Evolutionary conservation across 2,113 vertebrate species (phyloP).

Genomic region (Pseudolaguvia tuberculata): DNA sequence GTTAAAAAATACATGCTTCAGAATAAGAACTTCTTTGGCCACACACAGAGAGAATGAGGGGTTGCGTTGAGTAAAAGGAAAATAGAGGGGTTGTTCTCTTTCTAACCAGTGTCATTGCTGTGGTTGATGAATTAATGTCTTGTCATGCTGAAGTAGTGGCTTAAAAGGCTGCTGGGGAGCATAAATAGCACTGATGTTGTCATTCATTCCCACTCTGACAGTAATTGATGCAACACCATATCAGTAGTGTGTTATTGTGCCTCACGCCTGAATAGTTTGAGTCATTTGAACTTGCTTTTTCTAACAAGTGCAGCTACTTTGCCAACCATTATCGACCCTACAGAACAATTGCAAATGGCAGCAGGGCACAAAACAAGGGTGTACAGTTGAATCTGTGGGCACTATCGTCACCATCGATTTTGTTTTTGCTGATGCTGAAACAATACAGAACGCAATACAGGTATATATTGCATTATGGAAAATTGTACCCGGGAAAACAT

Average conservation of each 20-base stretch:
- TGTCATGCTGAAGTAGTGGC: constrained; percentile 38
- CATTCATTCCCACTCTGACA: constrained; percentile 43
- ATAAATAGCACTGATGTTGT: constrained; percentile 43
- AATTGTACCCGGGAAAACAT: constrained; percentile 21
- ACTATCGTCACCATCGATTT: constrained; percentile 24
- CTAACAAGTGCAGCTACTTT: constrained; percentile 22
- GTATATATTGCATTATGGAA: neutral
- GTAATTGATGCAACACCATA: constrained; percentile 46
- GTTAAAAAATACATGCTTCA: constrained; percentile 53
- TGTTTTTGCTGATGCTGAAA: constrained; percentile 28
- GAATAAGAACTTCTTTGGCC: constrained; percentile 37
- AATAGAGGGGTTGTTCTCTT: constrained; percentile 37
- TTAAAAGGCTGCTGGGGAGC: constrained; percentile 44
- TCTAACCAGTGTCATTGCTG: constrained; percentile 17
- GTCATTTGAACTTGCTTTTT: constrained; percentile 34
- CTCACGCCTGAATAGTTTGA: constrained; percentile 26
- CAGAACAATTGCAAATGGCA: constrained; percentile 41
- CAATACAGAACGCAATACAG: constrained; percentile 32
- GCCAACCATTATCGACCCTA: constrained; percentile 30
- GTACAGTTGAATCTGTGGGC: constrained; percentile 21
- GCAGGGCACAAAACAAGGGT: constrained; percentile 19
- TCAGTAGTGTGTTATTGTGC: constrained; percentile 21
- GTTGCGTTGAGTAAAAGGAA: constrained; percentile 33
- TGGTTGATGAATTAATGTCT: constrained; percentile 51
- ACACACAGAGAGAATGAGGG: constrained; percentile 25